Evolutionary conservation across 2,797 vertebrate species (phyloP).

Genomic region (Capromys pilorides): DNA sequence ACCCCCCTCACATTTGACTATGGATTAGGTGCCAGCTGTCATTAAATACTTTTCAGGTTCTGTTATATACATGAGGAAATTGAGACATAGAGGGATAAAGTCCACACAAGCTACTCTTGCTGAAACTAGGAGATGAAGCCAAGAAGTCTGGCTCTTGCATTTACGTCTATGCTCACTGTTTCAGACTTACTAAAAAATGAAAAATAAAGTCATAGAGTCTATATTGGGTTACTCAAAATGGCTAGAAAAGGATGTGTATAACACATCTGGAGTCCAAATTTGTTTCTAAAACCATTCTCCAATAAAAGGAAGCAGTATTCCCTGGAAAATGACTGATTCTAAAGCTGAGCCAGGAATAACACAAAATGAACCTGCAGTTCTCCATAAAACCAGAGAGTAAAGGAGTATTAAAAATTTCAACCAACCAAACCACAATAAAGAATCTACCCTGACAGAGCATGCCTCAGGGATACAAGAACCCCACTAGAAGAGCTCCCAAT

Average conservation of each 20-base stretch:
- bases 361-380: background rate
- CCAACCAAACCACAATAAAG: background rate
- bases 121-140: background rate
- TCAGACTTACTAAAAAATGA: background rate
- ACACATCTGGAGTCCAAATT: background rate
- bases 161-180: background rate
- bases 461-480: background rate
- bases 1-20: background rate
- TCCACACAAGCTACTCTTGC: background rate
- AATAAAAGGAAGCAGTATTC: background rate
- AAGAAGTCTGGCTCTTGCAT: background rate
- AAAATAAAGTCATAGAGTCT: background rate
- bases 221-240: background rate
- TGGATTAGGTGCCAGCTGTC: background rate
- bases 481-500: background rate
- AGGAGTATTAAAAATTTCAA: background rate
- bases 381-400: background rate
- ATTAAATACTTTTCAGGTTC: background rate
- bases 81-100: background rate
- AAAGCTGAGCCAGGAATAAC: background rate
- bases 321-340: background rate
- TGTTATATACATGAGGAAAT: background rate
- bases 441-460: background rate
- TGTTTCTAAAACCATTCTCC: background rate
- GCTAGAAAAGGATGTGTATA: background rate